Evolutionary conservation across 2,888 invertebrate species (phyloP), one percentile per base, ranked within the genome.

Genomic region (Orchesellides sinensis): DNA sequence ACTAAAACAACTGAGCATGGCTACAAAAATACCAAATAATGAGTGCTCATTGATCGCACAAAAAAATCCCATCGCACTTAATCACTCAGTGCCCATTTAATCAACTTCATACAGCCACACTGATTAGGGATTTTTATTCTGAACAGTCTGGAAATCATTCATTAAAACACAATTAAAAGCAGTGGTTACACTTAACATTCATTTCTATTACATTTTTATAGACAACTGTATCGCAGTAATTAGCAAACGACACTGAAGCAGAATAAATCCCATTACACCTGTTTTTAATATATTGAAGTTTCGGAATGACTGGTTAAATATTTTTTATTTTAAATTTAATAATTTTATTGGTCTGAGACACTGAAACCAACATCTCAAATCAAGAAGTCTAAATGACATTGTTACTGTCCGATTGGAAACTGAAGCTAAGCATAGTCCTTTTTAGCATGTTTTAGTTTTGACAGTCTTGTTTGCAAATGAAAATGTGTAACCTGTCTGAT

Each of bases 401-500:
- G 12, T 32, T 32, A 49, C 19, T 49, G 6, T 68, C 12, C 29
- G 17, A 29, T 17, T 47, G n/a, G 65, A 68, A 79, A 73, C 66
- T 65, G 52, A 74, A 72, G 69, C 73, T 69, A 81, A 74, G 73
- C 81, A 81, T 69, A 81, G 81, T 81, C 81, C n/a, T 81, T 79
- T 70, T 81, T 63, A 81, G 81, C 81, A 66, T 74, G 29, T 77
- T 65, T 49, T 12, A n/a, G n/a, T n/a, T n/a, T n/a, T n/a, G n/a
- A 72, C 81, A 81, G 81, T 81, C 81, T 81, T 81, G 68, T 81
- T 63, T 59, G 81, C 81, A 81, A 81, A 81, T 61, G 29, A 80
- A 72, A 61, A 54, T 69, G n/a, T 35, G 56, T 74, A 79, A 79
- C 27, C 35, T 35, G 47, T 68, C 47, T 69, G 47, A 65, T 75